Conservation (phyloP, 2,888 invertebrate species). For the Corythucha ciliata region DNA sequence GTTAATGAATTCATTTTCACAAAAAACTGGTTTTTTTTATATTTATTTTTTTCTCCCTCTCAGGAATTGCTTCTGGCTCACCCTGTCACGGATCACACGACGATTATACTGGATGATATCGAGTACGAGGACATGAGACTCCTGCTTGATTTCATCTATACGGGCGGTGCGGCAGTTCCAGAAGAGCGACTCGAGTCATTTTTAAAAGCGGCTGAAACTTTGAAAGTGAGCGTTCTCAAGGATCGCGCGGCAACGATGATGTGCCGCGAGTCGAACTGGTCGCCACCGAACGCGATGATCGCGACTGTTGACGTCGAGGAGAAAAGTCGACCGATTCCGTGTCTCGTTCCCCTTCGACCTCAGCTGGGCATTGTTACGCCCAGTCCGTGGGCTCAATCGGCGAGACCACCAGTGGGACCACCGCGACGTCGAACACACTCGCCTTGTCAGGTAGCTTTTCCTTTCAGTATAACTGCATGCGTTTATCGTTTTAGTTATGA, state of each 20-base stretch:
- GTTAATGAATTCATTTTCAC: too few species aligned
- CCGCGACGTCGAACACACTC: slow-evolving; percentile 18
- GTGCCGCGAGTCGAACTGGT: slow-evolving; percentile 28
- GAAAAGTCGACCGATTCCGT: slow-evolving; percentile 18
- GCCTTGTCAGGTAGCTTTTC: slow-evolving; percentile 21
- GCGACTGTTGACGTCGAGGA: slow-evolving; percentile 17
- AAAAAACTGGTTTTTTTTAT: too few species aligned
- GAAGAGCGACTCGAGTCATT: slow-evolving; percentile 50
- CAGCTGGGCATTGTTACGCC: slow-evolving; percentile 34
- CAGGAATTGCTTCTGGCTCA: slow-evolving; percentile 31
- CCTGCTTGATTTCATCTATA: slow-evolving; percentile 58
- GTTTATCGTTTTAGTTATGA: too few species aligned
- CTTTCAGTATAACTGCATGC: too few species aligned
- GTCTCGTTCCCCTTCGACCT: slow-evolving; percentile 21
- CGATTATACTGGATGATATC: slow-evolving; percentile 56
- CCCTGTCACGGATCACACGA: slow-evolving; percentile 45
- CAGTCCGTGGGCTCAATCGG: slow-evolving; percentile 34
- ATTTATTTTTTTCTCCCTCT: slow-evolving; percentile 3
- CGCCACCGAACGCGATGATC: too few species aligned
- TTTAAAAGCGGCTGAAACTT: slow-evolving; percentile 46
- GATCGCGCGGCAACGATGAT: too few species aligned
- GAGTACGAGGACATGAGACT: slow-evolving; percentile 52
- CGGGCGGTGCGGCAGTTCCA: slow-evolving; percentile 54
- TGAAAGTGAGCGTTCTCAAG: slow-evolving; percentile 31
- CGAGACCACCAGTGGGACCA: slow-evolving; percentile 21